Percentiles rank a stretch among this genome's conserved stretches.
These are phyloP conservation scores for Drosophila parvula DNA, from an alignment of 1,140 invertebrate genomes.

Conservation along the genomic window DNA sequence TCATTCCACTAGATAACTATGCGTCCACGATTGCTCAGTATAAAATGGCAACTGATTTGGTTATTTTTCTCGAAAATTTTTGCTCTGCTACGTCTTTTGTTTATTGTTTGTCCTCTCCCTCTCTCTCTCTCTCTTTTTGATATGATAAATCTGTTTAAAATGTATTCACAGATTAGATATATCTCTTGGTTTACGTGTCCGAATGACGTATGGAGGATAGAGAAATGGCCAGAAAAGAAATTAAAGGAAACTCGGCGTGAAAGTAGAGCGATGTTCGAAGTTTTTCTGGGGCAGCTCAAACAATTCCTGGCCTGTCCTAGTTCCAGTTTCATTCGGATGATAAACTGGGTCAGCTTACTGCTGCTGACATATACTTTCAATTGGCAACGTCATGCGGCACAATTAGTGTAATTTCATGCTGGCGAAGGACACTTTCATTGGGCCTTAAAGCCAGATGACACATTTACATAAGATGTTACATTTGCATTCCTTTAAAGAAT, in stretches of 20 bases:
- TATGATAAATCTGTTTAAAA: slow-evolving; percentile 74
- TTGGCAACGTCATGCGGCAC: slow-evolving; percentile 16
- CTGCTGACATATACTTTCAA: slow-evolving; percentile 52
- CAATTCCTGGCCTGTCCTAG: slow-evolving; percentile 46
- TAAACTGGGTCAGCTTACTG: slow-evolving; percentile 60
- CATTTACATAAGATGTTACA: slow-evolving; percentile 5
- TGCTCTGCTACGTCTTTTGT: slow-evolving; percentile 42
- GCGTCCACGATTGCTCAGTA: slow-evolving; percentile 47
- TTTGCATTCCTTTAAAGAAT: neutral
- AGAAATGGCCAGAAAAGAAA: slow-evolving; percentile 30
- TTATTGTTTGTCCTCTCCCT: slow-evolving; percentile 43
- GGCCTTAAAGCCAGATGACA: neutral
- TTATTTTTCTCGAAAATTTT: neutral
- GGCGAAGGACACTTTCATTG: neutral
- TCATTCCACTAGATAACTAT: slow-evolving; percentile 8
- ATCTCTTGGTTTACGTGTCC: slow-evolving; percentile 18
- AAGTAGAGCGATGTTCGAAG: slow-evolving; percentile 16
- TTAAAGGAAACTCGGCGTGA: neutral
- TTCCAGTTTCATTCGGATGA: slow-evolving; percentile 45
- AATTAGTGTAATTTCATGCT: slow-evolving; percentile 20
- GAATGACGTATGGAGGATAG: slow-evolving; percentile 41
- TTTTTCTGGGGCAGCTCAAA: slow-evolving; percentile 29
- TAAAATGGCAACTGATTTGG: slow-evolving; percentile 61
- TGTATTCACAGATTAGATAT: slow-evolving; percentile 67
- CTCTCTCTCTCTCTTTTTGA: slow-evolving; percentile 39